Base-by-base conservation (phyloP, 1,140 invertebrate species). In the Elymnias hypermnestra region DNA sequence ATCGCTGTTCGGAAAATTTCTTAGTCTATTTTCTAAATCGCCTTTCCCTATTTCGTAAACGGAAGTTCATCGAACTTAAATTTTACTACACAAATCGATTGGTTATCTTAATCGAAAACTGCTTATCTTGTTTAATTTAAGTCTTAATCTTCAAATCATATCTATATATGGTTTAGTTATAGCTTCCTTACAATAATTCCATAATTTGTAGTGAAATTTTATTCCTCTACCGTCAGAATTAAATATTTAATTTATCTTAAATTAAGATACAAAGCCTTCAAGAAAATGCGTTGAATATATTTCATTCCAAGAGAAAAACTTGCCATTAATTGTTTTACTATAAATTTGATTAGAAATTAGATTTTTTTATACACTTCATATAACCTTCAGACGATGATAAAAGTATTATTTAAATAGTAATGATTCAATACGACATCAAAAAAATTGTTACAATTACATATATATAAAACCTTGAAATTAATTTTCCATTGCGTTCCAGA, bases 61-160 rank as follows among this genome's bases (percentile, higher is more conserved):
- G 63, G 62, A 81, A 73, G 81, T 82, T 84, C 73, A 76, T 70
- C 61, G 72, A 82, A 79, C 77, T 65, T 65, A 51, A 55, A 53
- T 48, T 38, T 63, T 59, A 58, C 38, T 57, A 57, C 39, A 53
- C 59, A 49, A 61, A 59, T 56, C 57, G 53, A 57, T 58, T 51
- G 29, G 41, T 65, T 70, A 71, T 71, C 67, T 31, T 46, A 52
- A 64, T 69, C 63, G 46, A 63, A 63, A 69, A 57, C 23, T 43
- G 48, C 55, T 76, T 77, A 81, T 78, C 76, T 42, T 28, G 50
- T 53, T 68, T 65, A 68, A 54, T 53, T 68, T 63, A 68, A 52
- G 56, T 69, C 57, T 65, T 63, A 68, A 63, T 57, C 53, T 63
- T 55, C 45, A 35, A 46, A 42, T 31, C 43, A 29, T 33, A 51